These are phyloP conservation scores for Rhinoptilus africanus DNA, from an alignment of 2,113 vertebrate genomes.

Conservation along the genomic window DNA sequence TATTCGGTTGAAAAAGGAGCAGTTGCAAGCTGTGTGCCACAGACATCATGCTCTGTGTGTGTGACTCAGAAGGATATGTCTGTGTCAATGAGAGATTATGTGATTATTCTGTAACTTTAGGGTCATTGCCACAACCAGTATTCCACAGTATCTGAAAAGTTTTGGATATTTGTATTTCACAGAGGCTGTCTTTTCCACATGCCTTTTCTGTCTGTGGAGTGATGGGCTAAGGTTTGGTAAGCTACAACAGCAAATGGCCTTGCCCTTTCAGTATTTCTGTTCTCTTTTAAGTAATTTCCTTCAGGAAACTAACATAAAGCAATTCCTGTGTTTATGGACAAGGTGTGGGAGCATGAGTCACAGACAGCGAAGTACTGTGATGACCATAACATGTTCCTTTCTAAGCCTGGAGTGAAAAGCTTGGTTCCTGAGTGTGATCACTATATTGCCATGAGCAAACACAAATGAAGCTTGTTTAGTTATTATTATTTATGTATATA, in stretches of 20 bases:
- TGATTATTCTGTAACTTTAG: background rate
- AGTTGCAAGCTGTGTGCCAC: background rate
- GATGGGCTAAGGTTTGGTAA: background rate
- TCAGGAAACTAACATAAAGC: background rate
- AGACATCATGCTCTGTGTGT: background rate
- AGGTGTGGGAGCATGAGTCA: background rate
- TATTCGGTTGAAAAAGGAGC: background rate
- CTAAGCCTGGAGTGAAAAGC: background rate
- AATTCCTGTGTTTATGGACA: background rate
- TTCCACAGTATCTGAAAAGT: background rate
- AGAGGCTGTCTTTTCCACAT: accelerated
- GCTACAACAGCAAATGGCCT: background rate
- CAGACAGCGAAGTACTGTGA: background rate
- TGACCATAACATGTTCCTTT: background rate
- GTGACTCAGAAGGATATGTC: background rate
- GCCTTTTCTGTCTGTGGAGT: background rate
- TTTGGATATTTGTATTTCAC: background rate
- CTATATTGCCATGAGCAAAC: background rate
- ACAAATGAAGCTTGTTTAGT: background rate
- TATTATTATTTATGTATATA: background rate
- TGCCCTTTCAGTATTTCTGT: background rate
- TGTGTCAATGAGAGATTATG: accelerated
- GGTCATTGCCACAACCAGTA: background rate
- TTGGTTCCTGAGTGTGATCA: background rate
- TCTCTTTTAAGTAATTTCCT: background rate